Conservation (phyloP, 1,140 invertebrate genomes). For the Apis laboriosa region DNA sequence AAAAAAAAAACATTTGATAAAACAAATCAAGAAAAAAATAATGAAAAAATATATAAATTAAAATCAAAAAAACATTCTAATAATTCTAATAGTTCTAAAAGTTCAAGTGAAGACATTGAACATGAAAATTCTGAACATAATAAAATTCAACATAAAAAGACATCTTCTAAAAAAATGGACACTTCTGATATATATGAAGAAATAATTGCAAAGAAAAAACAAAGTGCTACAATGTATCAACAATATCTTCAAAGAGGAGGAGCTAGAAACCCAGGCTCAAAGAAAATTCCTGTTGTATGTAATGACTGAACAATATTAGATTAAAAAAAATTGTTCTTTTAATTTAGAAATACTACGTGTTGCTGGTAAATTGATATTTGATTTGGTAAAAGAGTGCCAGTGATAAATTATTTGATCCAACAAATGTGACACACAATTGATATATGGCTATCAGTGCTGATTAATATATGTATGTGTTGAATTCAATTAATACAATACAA, state of each 20-base stretch:
- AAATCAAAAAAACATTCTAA: slow-evolving; percentile 20
- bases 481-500: no score
- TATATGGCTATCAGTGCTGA: no score
- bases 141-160: slow-evolving; percentile 21
- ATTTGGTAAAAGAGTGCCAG: no score
- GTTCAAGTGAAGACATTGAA: slow-evolving; percentile 9
- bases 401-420: no score
- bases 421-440: no score
- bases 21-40: background rate
- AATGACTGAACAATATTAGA: slow-evolving; percentile 24
- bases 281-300: slow-evolving; percentile 89
- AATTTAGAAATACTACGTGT: background rate
- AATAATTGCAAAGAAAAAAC: slow-evolving; percentile 84
- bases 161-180: slow-evolving; percentile 23
- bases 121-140: background rate
- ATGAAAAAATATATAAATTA: slow-evolving; percentile 18
- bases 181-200: slow-evolving; percentile 82
- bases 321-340: background rate
- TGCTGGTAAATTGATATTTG: no score
- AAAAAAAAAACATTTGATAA: slow-evolving; percentile 10
- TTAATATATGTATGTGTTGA: background rate
- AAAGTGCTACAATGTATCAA: slow-evolving; percentile 85
- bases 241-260: slow-evolving; percentile 88
- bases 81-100: background rate
- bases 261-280: slow-evolving; percentile 89